phyloP scores from a whole-genome alignment of 2,888 invertebrate species.

The Athalia circularis region DNA sequence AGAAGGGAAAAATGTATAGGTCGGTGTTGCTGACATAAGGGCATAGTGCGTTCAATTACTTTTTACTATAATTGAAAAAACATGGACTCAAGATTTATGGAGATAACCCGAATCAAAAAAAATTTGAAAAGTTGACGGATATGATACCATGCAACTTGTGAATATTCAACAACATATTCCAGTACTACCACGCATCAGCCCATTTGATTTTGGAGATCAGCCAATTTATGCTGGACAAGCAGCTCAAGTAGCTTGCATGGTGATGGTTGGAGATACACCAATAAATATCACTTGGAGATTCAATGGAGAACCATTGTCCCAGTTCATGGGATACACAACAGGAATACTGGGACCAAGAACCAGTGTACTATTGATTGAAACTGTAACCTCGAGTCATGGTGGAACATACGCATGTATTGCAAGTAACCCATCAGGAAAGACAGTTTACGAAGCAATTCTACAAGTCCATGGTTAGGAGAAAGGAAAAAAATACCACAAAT shows the following conservation, averaged over 20 bases:
- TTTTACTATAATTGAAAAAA: neutral
- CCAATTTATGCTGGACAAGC: conserved; percentile 88
- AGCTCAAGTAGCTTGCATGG: conserved; percentile 83
- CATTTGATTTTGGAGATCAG: conserved; percentile 86
- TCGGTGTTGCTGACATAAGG: neutral
- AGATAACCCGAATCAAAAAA: conserved; percentile 11
- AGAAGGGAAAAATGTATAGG: conserved; percentile 26
- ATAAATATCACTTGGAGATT: conserved; percentile 77
- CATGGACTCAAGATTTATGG: conserved; percentile 1
- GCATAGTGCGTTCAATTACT: neutral
- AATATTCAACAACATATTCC: conserved; percentile 71
- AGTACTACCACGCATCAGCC: conserved; percentile 89
- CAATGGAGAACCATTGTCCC: conserved; percentile 73
- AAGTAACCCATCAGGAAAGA: conserved; percentile 77
- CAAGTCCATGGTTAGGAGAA: conserved; percentile 78
- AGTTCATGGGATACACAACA: conserved; percentile 68
- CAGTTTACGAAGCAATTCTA: conserved; percentile 75
- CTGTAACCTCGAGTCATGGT: conserved; percentile 74
- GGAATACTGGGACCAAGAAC: conserved; percentile 69
- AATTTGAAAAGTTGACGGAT: neutral
- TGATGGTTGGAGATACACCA: conserved; percentile 78
- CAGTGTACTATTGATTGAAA: conserved; percentile 74
- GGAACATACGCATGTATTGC: conserved; percentile 79
- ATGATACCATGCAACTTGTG: conserved; percentile 22
- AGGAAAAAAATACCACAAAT: conserved; percentile 49